A percentile compares a stretch with the other conserved stretches of the same genome.
phyloP scores from a whole-genome alignment of 1,140 invertebrate species.

The Eumeta japonica region DNA sequence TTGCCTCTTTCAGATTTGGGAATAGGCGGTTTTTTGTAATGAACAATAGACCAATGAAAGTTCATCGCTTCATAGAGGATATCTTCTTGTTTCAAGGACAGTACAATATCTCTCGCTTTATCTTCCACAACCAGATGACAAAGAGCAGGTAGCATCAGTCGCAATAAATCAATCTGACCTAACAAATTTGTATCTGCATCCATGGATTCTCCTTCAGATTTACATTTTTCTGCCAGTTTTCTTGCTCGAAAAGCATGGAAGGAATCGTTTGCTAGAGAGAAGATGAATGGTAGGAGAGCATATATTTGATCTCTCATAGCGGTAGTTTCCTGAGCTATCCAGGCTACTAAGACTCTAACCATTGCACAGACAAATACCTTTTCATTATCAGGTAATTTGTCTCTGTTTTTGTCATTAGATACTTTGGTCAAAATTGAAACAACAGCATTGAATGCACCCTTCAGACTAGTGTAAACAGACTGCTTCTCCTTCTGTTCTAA shows the following conservation, averaged over 20 bases:
- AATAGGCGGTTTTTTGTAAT: constrained; percentile 79
- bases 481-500: constrained; percentile 88
- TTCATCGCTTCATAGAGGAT: constrained; percentile 75
- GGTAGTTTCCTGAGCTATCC: constrained; percentile 90
- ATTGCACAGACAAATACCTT: constrained; percentile 80
- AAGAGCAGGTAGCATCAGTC: constrained; percentile 80
- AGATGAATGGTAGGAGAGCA: constrained; percentile 73
- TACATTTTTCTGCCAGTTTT: constrained; percentile 62
- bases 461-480: constrained; percentile 84
- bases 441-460: constrained; percentile 84
- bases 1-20: constrained; percentile 76
- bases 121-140: constrained; percentile 91
- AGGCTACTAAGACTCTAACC: constrained; percentile 79
- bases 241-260: constrained; percentile 70
- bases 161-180: constrained; percentile 74
- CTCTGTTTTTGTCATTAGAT: constrained; percentile 69
- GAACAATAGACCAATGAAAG: constrained; percentile 83
- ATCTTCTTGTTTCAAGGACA: constrained; percentile 78
- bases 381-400: constrained; percentile 63
- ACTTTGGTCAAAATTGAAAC: constrained; percentile 72
- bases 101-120: constrained; percentile 75
- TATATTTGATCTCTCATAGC: constrained; percentile 83
- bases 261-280: constrained; percentile 77
- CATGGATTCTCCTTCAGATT: constrained; percentile 58
- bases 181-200: constrained; percentile 51